A percentile compares a stretch with the other conserved stretches of the same genome.
Conservation (phyloP, 2,888 invertebrate genomes). For the Limnephilus lunatus region DNA sequence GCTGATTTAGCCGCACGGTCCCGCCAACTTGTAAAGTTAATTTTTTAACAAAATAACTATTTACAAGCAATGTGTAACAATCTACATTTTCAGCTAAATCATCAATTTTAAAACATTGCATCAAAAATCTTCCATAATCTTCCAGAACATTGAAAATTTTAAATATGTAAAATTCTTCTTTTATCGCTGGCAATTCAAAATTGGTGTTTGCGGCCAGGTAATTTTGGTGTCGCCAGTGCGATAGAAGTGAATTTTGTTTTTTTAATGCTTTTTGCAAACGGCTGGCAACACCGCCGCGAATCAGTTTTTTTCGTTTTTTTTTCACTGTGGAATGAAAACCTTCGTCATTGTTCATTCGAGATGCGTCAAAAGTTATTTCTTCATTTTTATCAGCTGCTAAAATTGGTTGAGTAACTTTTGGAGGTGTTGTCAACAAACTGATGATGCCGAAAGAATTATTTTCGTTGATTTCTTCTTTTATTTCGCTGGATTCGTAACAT, state of each 20-base stretch:
- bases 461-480: not conserved
- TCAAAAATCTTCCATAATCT: slow-evolving; percentile 71
- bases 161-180: slow-evolving; percentile 63
- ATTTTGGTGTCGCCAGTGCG: slow-evolving; percentile 78
- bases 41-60: slow-evolving; percentile 69
- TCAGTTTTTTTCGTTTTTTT: slow-evolving; percentile 70
- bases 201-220: slow-evolving; percentile 74
- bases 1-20: slow-evolving; percentile 72
- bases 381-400: not conserved
- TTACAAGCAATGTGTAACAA: slow-evolving; percentile 70
- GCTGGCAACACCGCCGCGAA: slow-evolving; percentile 75
- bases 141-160: slow-evolving; percentile 44
- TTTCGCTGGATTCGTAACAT: not conserved
- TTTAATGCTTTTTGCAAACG: slow-evolving; percentile 73
- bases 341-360: not conserved
- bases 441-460: no score
- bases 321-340: slow-evolving; percentile 42
- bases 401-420: not conserved
- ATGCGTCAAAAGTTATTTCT: slow-evolving; percentile 29
- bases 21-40: slow-evolving; percentile 68
- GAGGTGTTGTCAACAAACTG: slow-evolving; percentile 11
- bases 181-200: slow-evolving; percentile 70
- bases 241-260: slow-evolving; percentile 73
- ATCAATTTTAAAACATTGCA: slow-evolving; percentile 67
- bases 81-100: slow-evolving; percentile 68